A percentile compares a stretch with the other conserved stretches of the same genome.
Conservation (phyloP, 1,140 invertebrate species). For the Mactra quadrangularis region DNA sequence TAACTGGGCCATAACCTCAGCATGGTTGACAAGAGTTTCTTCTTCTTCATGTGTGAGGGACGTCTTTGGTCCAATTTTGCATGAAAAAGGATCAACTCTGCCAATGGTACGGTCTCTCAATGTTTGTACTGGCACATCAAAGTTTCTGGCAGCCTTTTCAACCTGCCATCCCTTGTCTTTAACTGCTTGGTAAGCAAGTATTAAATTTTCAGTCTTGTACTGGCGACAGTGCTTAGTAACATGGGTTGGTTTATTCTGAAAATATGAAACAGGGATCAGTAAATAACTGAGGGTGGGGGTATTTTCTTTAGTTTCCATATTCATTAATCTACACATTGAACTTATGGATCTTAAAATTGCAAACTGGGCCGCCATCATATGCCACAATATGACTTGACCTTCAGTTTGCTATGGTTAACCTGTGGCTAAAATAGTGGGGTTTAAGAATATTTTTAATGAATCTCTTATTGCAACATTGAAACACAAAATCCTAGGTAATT, state of each 20-base stretch:
- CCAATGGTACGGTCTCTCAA: background rate
- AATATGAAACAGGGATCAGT: too few species aligned
- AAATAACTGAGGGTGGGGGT: too few species aligned
- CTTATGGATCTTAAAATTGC: background rate
- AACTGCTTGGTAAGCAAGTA: background rate
- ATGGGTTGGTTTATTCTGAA: background rate
- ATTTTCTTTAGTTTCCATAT: too few species aligned
- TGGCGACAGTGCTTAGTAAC: background rate
- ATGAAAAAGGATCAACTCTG: background rate
- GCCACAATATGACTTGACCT: too few species aligned
- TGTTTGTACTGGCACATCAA: background rate
- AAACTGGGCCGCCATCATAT: too few species aligned
- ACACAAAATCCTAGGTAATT: too few species aligned
- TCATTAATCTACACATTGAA: background rate
- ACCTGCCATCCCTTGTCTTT: background rate
- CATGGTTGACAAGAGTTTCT: constrained; percentile 8
- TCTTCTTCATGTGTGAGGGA: constrained; percentile 7
- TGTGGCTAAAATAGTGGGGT: background rate
- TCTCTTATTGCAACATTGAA: too few species aligned
- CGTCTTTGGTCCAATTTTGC: background rate
- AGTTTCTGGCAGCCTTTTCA: constrained; percentile 1
- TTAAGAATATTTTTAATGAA: background rate
- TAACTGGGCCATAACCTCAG: background rate
- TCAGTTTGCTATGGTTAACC: too few species aligned
- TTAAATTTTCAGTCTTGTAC: background rate